These are phyloP conservation scores for Siniperca obscura DNA, from an alignment of 2,797 vertebrate species.

Conservation along the genomic window DNA sequence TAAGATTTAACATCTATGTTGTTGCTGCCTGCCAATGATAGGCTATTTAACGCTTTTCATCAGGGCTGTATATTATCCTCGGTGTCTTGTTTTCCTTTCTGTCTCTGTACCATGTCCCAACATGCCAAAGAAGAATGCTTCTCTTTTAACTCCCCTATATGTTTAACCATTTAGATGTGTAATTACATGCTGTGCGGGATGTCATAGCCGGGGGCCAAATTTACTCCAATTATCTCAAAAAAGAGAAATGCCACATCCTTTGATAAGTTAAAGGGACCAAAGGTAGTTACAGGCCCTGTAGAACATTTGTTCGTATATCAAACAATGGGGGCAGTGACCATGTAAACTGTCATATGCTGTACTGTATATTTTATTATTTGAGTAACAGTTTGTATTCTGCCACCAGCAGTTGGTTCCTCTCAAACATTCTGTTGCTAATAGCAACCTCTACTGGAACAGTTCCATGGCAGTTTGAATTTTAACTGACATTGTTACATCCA, in stretches of 20 bases:
- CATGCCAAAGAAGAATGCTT: constrained; percentile 74
- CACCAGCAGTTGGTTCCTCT: background rate
- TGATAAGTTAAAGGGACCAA: constrained; percentile 12
- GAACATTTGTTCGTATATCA: constrained; percentile 5
- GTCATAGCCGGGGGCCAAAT: constrained; percentile 47
- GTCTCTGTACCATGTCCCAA: constrained; percentile 60
- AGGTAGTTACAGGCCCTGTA: constrained; percentile 9
- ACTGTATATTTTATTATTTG: background rate
- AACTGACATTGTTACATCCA: background rate
- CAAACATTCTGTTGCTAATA: background rate
- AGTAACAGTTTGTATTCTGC: background rate
- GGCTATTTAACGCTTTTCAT: constrained; percentile 39
- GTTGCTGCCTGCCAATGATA: constrained; percentile 43
- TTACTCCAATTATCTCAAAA: constrained; percentile 39
- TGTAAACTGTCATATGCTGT: background rate
- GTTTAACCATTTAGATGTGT: constrained; percentile 72
- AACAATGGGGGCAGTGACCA: background rate
- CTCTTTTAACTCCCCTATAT: constrained; percentile 59
- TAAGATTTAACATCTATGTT: constrained; percentile 22
- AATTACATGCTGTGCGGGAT: constrained; percentile 62
- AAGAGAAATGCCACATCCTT: constrained; percentile 49
- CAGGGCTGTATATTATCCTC: constrained; percentile 37
- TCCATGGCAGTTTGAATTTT: background rate
- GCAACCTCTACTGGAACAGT: background rate
- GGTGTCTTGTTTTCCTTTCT: constrained; percentile 51